Conservation (phyloP, 2,888 invertebrate genomes). For the Mythimna vitellina region DNA sequence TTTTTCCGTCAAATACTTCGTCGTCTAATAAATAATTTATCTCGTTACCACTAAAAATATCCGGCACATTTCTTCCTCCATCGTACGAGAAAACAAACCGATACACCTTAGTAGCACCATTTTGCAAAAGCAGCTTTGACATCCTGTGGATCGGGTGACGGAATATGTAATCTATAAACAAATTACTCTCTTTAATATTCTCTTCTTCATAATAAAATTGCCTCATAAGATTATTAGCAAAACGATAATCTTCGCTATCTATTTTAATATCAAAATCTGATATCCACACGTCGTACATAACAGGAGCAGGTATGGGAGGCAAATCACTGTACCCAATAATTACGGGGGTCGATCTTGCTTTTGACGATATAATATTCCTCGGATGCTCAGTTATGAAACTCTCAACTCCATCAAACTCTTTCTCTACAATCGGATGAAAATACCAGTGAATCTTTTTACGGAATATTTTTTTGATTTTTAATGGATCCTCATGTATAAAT, state of each 20-base stretch:
- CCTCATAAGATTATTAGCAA: not conserved
- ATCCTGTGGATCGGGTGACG: not conserved
- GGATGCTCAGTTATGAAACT: not conserved
- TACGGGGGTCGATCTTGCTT: not conserved
- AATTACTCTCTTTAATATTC: not conserved
- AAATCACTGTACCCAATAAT: not conserved
- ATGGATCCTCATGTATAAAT: not conserved
- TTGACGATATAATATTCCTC: not conserved
- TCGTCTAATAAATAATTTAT: not conserved
- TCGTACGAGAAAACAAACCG: not conserved
- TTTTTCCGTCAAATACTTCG: not conserved
- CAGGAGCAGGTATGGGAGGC: not conserved
- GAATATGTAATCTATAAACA: not conserved
- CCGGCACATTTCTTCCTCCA: not conserved
- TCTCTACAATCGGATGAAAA: not conserved
- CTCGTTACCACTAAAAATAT: not conserved
- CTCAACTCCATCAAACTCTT: not conserved
- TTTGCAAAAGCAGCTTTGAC: not conserved
- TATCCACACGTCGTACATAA: too few species aligned
- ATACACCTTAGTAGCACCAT: not conserved
- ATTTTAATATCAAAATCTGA: too few species aligned
- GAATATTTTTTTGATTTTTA: not conserved
- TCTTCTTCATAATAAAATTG: not conserved
- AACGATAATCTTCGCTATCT: not conserved
- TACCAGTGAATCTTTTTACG: too few species aligned